A percentile compares a stretch with the other conserved stretches of the same genome.
Conservation (phyloP, 2,113 vertebrate genomes). For the Cynopterus brachyotis region DNA sequence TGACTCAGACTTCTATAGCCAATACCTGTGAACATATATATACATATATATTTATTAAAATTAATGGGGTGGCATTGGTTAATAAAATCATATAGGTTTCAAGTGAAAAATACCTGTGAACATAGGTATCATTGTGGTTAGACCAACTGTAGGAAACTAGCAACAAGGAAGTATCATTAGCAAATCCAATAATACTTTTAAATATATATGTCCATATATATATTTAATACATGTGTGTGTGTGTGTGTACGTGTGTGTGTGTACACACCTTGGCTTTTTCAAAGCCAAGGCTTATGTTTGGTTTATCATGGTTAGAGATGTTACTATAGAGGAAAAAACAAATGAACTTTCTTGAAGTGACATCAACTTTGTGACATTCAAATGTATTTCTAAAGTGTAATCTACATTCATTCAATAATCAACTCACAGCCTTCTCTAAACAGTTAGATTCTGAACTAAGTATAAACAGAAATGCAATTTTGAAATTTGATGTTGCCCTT, state of each 20-base stretch:
- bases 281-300: neutral
- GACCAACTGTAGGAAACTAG: neutral
- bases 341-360: constrained; percentile 10
- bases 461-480: constrained; percentile 1
- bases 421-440: neutral
- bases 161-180: neutral
- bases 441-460: neutral
- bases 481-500: neutral
- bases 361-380: neutral
- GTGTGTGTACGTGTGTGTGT: too few species aligned
- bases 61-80: too few species aligned
- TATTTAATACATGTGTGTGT: neutral
- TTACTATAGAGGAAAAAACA: neutral
- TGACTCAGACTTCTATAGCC: neutral
- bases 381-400: constrained; percentile 1
- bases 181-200: neutral
- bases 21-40: neutral
- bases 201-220: neutral
- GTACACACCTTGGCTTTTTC: neutral
- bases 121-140: neutral
- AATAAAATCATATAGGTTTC: too few species aligned
- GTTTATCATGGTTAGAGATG: neutral
- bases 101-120: neutral
- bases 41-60: too few species aligned
- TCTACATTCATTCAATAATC: neutral